These are phyloP conservation scores for Microchrysa polita DNA, from an alignment of 2,888 invertebrate genomes.

Conservation along the genomic window DNA sequence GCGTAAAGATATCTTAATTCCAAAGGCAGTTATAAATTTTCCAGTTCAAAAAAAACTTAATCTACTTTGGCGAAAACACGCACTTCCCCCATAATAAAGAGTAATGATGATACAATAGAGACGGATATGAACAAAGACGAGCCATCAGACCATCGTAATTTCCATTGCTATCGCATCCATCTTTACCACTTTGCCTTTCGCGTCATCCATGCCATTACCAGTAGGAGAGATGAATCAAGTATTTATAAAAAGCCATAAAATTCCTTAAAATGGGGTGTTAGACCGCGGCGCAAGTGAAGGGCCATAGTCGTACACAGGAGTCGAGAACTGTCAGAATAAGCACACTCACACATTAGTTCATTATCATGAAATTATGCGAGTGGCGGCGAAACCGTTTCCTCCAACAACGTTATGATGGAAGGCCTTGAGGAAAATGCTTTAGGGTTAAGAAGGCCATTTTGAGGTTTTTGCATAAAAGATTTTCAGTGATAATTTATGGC, in stretches of 20 bases:
- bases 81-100: constrained; percentile 50
- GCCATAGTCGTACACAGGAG: not conserved
- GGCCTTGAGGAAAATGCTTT: constrained; percentile 39
- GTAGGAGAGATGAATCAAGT: constrained; percentile 47
- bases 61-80: constrained; percentile 50
- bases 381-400: not conserved
- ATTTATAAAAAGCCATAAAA: constrained; percentile 51
- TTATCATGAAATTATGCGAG: constrained; percentile 36
- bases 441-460: constrained; percentile 43
- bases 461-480: constrained; percentile 49
- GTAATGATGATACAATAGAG: constrained; percentile 51
- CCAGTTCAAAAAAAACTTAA: constrained; percentile 44
- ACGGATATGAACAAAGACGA: constrained; percentile 38
- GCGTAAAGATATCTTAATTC: constrained; percentile 50
- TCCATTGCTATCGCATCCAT: constrained; percentile 28
- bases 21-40: constrained; percentile 47
- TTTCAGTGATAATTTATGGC: constrained; percentile 48
- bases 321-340: constrained; percentile 12
- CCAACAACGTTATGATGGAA: not conserved
- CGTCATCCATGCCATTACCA: constrained; percentile 5
- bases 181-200: constrained; percentile 19
- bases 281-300: constrained; percentile 40
- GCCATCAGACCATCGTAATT: not conserved
- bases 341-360: constrained; percentile 46
- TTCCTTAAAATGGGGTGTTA: constrained; percentile 49